phyloP scores from a whole-genome alignment of 2,888 invertebrate species.

The Pandemis heparana region DNA sequence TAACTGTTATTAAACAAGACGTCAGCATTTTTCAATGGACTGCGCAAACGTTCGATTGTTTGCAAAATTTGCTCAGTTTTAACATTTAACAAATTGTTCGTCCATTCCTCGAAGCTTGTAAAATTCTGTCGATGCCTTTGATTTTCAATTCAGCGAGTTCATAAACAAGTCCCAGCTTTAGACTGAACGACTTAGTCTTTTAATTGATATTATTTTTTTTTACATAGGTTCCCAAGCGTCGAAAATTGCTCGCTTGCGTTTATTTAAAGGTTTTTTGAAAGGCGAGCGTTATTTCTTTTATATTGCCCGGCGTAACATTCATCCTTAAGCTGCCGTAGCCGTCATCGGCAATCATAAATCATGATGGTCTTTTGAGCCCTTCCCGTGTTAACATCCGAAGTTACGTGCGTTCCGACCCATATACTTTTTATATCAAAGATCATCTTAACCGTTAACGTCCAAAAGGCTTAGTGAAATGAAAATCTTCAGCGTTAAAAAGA shows the following conservation, averaged over 20 bases:
- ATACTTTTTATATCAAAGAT: conserved; percentile 31
- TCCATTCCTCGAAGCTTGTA: conserved; percentile 16
- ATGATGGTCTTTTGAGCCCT: conserved; percentile 34
- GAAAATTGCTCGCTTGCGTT: neutral
- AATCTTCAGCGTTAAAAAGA: neutral
- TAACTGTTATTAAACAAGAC: conserved; percentile 7
- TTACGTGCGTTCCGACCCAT: conserved; percentile 34
- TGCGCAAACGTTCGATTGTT: conserved; percentile 13
- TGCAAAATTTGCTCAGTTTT: conserved; percentile 28
- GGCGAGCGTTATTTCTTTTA: conserved; percentile 29
- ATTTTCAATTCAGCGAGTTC: conserved; percentile 3
- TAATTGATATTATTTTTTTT: neutral
- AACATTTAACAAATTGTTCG: conserved; percentile 35
- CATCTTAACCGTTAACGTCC: conserved; percentile 31
- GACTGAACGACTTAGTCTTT: neutral
- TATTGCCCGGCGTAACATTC: conserved; percentile 31
- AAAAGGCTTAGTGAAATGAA: conserved; percentile 11
- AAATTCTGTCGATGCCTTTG: conserved; percentile 10
- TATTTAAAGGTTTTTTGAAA: conserved; percentile 6
- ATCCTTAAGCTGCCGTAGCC: conserved; percentile 26
- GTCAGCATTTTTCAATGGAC: conserved; percentile 30
- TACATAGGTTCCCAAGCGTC: neutral
- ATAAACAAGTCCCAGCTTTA: neutral
- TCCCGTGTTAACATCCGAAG: conserved; percentile 37
- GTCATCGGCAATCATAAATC: conserved; percentile 38